Percentiles rank a stretch among this genome's conserved stretches.
These are phyloP conservation scores for Ernsta delagoae DNA, from an alignment of 2,888 invertebrate species.

Conservation along the genomic window DNA sequence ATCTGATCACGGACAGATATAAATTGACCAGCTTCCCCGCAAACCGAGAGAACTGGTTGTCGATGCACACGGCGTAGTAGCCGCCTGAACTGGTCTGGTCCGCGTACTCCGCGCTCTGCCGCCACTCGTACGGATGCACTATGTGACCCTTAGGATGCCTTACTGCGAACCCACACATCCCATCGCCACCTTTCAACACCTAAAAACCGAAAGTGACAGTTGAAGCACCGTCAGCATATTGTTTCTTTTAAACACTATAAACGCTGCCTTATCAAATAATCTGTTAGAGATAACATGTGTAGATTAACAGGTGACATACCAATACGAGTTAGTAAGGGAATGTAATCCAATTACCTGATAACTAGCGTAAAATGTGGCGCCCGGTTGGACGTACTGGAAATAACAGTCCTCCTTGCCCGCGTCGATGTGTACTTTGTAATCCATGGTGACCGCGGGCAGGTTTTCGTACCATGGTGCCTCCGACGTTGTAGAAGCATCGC, in stretches of 20 bases:
- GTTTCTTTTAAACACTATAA: background rate
- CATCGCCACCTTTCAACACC: conserved; percentile 97
- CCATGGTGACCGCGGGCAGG: conserved; percentile 96
- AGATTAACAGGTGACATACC: background rate
- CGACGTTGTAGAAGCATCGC: conserved; percentile 79
- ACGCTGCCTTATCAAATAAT: background rate
- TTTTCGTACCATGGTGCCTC: conserved; percentile 93
- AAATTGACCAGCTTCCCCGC: conserved; percentile 95
- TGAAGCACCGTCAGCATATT: background rate
- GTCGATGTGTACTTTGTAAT: conserved; percentile 97
- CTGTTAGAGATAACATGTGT: background rate
- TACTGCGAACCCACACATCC: conserved; percentile 96
- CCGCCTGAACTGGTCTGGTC: conserved; percentile 92
- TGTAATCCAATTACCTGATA: conserved; percentile 89
- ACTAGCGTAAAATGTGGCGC: conserved; percentile 96
- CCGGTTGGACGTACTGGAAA: conserved; percentile 96
- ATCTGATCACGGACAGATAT: conserved; percentile 95
- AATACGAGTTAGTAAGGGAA: conserved; percentile 8
- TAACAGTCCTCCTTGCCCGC: conserved; percentile 98
- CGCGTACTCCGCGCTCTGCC: conserved; percentile 94
- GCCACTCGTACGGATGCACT: conserved; percentile 96
- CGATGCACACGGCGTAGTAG: conserved; percentile 95
- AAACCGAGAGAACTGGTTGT: conserved; percentile 96
- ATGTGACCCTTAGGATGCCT: conserved; percentile 93
- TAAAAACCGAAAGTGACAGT: conserved; percentile 58